Base-by-base conservation (phyloP, 2,888 invertebrate genomes). In the Trichacis sp. region DNA sequence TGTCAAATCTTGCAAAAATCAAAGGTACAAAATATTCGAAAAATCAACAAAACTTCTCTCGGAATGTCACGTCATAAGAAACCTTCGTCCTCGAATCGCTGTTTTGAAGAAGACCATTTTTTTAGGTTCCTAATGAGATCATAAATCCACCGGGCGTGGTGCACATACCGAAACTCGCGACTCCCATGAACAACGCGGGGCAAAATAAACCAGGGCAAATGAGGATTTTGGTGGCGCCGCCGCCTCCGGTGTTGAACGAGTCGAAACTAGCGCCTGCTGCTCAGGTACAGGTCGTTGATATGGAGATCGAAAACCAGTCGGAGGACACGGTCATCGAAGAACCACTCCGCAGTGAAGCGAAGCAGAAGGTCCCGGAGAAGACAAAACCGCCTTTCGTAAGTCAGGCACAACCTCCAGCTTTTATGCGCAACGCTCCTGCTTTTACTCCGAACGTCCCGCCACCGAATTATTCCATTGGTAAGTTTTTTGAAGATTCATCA, bases 131-230 rank as follows among this genome's bases (percentile, higher is more conserved):
- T 1, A 80, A 77, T 15, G 83, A 84, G 24, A 84, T 84, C 5
- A 82, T 84, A 30, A 84, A 84, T 75, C 84, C 84, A 11, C 84
- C 84, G 0, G 84, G 83, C 15, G 82, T 84, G 0, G 84, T 81
- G 0, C 84, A 82, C 33, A 83, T 84, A 6, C 83, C 82, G 8
- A 84, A 83, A 69, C 65, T 84, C 9, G 84, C 84, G 0, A 82
- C 83, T 0, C 84, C 84, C 2, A 1, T 2, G 33, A 56, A 12
- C 15, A 51, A 47, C 24, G 69, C 40, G 53, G 72, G 47, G 20
- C 59, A 36, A 70, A 33, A 3, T 69, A 74, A 67, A 68, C 74
- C 30, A 73, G 72, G 17, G 1, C 14, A 14, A 15, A 83, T 80
- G 81, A 83, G 79, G 71, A 83, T 80, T 19, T 59, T 83, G 5